These are phyloP conservation scores for Drosophila asahinai DNA, from an alignment of 1,140 invertebrate genomes.

Conservation along the genomic window DNA sequence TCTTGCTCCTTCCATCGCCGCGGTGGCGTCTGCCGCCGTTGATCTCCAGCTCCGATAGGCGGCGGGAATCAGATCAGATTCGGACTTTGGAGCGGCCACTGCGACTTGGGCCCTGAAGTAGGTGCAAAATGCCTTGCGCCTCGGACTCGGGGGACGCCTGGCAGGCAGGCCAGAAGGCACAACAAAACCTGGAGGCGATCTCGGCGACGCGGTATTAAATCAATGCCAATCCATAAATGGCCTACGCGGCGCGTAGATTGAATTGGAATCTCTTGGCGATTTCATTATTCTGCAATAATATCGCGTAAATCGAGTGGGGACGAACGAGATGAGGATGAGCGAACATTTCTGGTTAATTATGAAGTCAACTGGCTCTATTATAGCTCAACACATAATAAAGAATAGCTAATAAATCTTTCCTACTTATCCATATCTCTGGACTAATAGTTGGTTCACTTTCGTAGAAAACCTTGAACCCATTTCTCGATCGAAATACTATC, in stretches of 20 bases:
- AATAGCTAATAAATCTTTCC: not conserved
- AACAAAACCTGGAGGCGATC: constrained; percentile 33
- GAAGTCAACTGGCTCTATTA: constrained; percentile 6
- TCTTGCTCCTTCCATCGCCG: constrained; percentile 20
- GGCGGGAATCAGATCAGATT: constrained; percentile 80
- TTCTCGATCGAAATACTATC: constrained; percentile 3
- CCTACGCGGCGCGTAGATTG: constrained; percentile 66
- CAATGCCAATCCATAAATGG: constrained; percentile 84
- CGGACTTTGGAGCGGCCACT: constrained; percentile 59
- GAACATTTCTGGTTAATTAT: constrained; percentile 57
- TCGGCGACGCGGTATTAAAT: constrained; percentile 73
- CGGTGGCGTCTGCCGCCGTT: constrained; percentile 65
- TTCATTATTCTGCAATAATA: constrained; percentile 82
- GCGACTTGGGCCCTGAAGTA: constrained; percentile 45
- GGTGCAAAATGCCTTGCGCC: constrained; percentile 84
- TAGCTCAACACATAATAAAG: not conserved
- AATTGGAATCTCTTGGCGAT: constrained; percentile 79
- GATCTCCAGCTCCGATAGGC: constrained; percentile 71
- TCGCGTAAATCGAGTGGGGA: constrained; percentile 50
- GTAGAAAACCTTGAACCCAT: not conserved
- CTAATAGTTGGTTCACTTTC: not conserved
- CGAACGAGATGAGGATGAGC: constrained; percentile 13
- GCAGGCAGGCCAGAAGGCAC: constrained; percentile 18
- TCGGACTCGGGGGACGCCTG: constrained; percentile 71
- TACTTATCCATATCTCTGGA: not conserved